A percentile compares a stretch with the other conserved stretches of the same genome.
phyloP scores from a whole-genome alignment of 2,888 invertebrate genomes.

The Megaustenia siamemsis region DNA sequence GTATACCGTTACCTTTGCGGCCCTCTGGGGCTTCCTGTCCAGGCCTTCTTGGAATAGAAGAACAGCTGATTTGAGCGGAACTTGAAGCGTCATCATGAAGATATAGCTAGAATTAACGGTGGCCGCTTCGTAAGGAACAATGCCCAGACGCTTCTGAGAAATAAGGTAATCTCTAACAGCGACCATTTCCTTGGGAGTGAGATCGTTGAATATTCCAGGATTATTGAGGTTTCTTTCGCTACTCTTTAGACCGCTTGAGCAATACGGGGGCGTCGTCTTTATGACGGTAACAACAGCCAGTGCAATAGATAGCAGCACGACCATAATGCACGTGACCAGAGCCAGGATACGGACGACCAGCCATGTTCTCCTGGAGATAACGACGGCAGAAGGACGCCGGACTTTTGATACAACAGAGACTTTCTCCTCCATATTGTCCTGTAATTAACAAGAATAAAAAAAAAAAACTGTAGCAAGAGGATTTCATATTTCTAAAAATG shows the following conservation, averaged over 20 bases:
- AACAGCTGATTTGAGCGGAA: conserved; percentile 67
- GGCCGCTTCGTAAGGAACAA: conserved; percentile 63
- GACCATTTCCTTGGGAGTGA: conserved; percentile 66
- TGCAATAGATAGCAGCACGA: conserved; percentile 53
- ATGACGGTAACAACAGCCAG: conserved; percentile 46
- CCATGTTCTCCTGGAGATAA: conserved; percentile 38
- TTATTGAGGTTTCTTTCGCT: conserved; percentile 61
- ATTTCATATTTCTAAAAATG: not conserved
- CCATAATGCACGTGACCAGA: conserved; percentile 46
- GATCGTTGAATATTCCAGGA: conserved; percentile 70
- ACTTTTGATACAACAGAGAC: conserved; percentile 39
- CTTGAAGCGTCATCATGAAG: conserved; percentile 68
- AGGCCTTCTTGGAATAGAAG: conserved; percentile 65
- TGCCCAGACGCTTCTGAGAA: conserved; percentile 58
- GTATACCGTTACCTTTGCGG: conserved; percentile 69
- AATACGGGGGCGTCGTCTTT: conserved; percentile 59
- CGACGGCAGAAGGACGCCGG: conserved; percentile 39
- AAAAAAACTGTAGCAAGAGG: no score
- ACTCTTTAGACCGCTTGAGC: conserved; percentile 59
- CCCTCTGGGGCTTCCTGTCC: conserved; percentile 65
- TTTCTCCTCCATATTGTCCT: conserved; percentile 48
- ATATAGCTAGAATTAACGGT: conserved; percentile 69
- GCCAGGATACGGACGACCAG: conserved; percentile 49
- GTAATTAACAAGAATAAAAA: not conserved
- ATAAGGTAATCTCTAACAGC: conserved; percentile 68